Base-by-base conservation (phyloP, 2,113 vertebrate genomes). In the Mastomys natalensis region DNA sequence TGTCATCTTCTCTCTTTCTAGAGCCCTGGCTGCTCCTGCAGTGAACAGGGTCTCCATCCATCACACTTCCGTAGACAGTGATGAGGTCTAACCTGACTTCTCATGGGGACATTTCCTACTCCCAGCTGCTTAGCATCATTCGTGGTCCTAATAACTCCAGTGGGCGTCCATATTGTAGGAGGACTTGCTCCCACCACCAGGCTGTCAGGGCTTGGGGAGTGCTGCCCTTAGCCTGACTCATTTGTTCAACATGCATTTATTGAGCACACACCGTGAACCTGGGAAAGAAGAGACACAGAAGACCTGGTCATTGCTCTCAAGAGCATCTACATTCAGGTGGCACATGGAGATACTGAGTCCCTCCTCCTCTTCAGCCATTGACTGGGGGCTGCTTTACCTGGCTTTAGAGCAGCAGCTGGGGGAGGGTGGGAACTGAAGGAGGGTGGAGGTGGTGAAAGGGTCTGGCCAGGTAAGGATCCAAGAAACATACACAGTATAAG, bases 331-430 rank as follows among this genome's bases (percentile, higher is more conserved):
- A 5, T 53, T 66, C 45, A 43, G 43, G 29, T 6, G 19, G 58
- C 37, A 22, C 70, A 0, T 16, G 22, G 73, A 62, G 68, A 58
- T 12, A 4, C 43, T 2, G 24, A 15, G 48, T 11, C 21, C 24
- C 53, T 5, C 40, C 45, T 4, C 0, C 9, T 0, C 64, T 0
- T 0, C 66, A 60, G 73, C 12, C 55, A 5, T 1, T 26, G 5
- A n/a, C 31, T 5, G 4, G 16, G 70, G 53, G 70, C 43, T 55
- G 13, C 55, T 81, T 76, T 77, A 31, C n/a, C 12, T 26, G 45
- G 26, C 53, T 34, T 48, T 6, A 48, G 17, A 62, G n/a, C 53
- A 45, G 60, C 9, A 51, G 19, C 21, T 37, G 17, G 10, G 60
- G 53, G 21, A 86, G 16, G 70, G 12, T 77, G 51, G 91, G 60